A percentile compares a stretch with the other conserved stretches of the same genome.
Conservation (phyloP, 2,888 invertebrate species). For the Allolobophora icterica region DNA sequence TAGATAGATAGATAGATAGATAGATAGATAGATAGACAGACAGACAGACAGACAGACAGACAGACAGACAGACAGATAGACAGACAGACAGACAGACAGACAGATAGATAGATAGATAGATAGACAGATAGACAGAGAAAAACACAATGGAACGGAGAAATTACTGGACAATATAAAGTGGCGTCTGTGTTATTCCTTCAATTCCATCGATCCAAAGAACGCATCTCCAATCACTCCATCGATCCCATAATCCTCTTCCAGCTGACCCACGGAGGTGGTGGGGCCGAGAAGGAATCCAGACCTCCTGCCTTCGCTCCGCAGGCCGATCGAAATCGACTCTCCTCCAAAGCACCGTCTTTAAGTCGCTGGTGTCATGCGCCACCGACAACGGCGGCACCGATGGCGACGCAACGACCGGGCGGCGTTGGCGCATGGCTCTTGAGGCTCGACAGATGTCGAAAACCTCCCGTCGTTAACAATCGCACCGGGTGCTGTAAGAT, state of each 20-base stretch:
- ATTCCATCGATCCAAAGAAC: neutral
- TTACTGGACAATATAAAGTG: neutral
- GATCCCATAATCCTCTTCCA: neutral
- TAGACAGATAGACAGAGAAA: neutral
- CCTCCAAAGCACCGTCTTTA: neutral
- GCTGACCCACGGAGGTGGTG: neutral
- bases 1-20: too few species aligned
- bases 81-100: conserved; percentile 19
- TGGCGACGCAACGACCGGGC: neutral
- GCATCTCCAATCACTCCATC: neutral
- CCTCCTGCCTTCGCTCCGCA: neutral
- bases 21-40: too few species aligned
- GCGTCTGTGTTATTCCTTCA: neutral
- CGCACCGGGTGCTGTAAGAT: neutral
- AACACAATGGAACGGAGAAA: neutral
- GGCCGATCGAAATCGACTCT: neutral
- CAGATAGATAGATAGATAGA: neutral
- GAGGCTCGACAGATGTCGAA: neutral
- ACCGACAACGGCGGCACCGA: neutral
- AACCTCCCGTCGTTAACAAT: neutral
- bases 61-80: too few species aligned
- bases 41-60: too few species aligned
- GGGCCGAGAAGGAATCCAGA: neutral
- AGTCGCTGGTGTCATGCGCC: neutral
- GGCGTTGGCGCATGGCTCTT: conserved; percentile 9